phyloP scores from a whole-genome alignment of 2,888 invertebrate species.

The Drosophila kambysellisi region DNA sequence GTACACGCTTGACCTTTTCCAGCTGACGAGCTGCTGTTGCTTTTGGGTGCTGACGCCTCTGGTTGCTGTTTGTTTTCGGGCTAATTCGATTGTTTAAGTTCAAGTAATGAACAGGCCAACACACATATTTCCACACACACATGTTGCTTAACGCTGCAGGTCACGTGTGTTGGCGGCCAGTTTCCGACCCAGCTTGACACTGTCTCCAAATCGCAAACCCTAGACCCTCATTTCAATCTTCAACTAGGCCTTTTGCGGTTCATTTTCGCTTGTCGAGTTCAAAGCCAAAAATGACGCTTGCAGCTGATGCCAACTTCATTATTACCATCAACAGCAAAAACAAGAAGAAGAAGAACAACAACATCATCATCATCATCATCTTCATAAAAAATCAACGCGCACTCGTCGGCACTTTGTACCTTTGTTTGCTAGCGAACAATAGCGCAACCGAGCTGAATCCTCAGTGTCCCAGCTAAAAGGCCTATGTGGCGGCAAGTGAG shows the following conservation, averaged over 20 bases:
- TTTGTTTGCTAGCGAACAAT: conserved; percentile 53
- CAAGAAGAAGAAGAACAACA: background rate
- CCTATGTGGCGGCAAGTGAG: conserved; percentile 32
- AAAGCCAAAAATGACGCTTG: conserved; percentile 55
- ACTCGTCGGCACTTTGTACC: conserved; percentile 41
- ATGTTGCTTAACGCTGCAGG: conserved; percentile 39
- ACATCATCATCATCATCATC: conserved; percentile 20
- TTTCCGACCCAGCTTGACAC: background rate
- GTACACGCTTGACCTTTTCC: conserved; percentile 8
- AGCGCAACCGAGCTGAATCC: conserved; percentile 16
- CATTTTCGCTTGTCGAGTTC: conserved; percentile 56
- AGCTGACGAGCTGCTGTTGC: conserved; percentile 19
- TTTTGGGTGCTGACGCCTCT: conserved; percentile 32
- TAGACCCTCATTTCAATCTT: background rate
- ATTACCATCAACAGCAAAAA: background rate
- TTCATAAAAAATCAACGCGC: conserved; percentile 31
- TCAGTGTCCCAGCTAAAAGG: conserved; percentile 15
- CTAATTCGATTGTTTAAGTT: conserved; percentile 71
- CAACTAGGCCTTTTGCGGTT: conserved; percentile 53
- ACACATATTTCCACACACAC: conserved; percentile 16
- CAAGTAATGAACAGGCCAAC: conserved; percentile 57
- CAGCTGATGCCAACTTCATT: conserved; percentile 19
- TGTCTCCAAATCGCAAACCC: background rate
- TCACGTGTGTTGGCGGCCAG: conserved; percentile 42
- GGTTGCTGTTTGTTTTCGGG: conserved; percentile 43